A percentile compares a stretch with the other conserved stretches of the same genome.
phyloP scores from a whole-genome alignment of 2,113 vertebrate genomes.

The Coptodon rendalli region DNA sequence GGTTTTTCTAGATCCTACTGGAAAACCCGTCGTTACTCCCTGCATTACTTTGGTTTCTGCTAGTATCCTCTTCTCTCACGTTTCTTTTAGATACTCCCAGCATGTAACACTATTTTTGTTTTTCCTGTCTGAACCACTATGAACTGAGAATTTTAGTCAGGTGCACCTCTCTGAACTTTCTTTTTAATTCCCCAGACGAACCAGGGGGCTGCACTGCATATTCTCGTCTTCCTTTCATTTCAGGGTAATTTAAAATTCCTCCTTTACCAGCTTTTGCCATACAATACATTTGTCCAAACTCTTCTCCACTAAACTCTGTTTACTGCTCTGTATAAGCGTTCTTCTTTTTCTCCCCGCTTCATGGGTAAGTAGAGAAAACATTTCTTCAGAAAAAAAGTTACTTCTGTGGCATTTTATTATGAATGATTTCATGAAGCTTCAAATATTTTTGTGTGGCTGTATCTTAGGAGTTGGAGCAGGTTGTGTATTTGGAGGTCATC shows the following conservation, averaged over 20 bases:
- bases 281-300: neutral
- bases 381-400: neutral
- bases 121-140: no score
- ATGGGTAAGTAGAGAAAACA: neutral
- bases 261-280: neutral
- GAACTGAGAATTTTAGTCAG: no score
- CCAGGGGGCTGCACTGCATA: no score
- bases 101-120: no score
- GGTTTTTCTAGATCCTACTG: accelerated
- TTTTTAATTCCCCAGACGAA: no score
- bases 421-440: neutral
- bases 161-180: no score
- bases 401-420: neutral
- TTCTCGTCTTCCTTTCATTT: neutral
- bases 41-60: neutral
- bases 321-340: neutral
- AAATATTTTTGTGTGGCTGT: neutral
- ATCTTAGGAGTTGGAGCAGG: neutral
- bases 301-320: neutral
- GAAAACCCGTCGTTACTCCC: neutral
- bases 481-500: neutral
- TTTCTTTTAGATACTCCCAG: no score
- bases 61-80: neutral
- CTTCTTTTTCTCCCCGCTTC: neutral
- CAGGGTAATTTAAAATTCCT: neutral